Conservation (phyloP, 2,888 invertebrate genomes). For the Campopleginae sp. region DNA sequence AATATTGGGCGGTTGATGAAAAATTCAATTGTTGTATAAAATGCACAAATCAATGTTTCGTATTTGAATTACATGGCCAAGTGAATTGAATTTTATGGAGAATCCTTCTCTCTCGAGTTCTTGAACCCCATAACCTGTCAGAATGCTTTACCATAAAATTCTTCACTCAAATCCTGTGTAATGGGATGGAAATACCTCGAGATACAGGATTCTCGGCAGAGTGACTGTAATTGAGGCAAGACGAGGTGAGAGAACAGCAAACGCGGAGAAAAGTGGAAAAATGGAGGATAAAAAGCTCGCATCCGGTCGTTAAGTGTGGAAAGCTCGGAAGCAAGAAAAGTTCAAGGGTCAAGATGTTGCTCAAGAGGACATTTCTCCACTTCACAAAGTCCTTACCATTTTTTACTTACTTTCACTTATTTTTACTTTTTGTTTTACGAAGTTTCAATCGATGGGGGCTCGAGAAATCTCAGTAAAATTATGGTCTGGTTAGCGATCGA, state of each 20-base stretch:
- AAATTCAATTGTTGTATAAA: background rate
- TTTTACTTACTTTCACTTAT: too few species aligned
- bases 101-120: background rate
- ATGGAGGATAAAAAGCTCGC: conserved; percentile 21
- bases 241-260: conserved; percentile 1
- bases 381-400: too few species aligned
- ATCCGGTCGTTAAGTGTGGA: conserved; percentile 32
- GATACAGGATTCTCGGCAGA: background rate
- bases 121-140: conserved; percentile 1
- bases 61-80: background rate
- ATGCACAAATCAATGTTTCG: background rate
- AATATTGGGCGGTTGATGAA: background rate
- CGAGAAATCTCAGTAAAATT: too few species aligned
- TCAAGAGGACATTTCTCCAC: conserved; percentile 58
- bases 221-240: conserved; percentile 37
- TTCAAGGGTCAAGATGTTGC: conserved; percentile 72
- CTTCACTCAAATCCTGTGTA: conserved; percentile 17
- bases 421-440: too few species aligned
- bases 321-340: conserved; percentile 51
- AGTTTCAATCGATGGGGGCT: too few species aligned
- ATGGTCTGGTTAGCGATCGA: too few species aligned
- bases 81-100: background rate
- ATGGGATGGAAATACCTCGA: conserved; percentile 18
- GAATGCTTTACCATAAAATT: background rate
- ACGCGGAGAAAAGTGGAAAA: conserved; percentile 15